phyloP scores from a whole-genome alignment of 2,888 invertebrate species.

The Stenichneumon culpator region DNA sequence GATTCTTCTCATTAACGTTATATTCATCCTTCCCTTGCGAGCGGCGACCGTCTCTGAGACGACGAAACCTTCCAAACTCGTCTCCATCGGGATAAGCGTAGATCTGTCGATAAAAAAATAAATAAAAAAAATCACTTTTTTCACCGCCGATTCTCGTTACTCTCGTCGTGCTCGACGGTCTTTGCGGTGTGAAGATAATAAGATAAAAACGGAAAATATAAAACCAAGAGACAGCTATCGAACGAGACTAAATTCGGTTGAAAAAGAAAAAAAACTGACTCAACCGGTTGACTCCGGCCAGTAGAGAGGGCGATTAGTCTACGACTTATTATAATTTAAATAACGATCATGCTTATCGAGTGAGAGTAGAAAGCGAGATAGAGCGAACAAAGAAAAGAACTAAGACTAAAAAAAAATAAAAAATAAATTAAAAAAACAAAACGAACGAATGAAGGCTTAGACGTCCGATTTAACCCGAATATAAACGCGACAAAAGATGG shows the following conservation, averaged over 20 bases:
- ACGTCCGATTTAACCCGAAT: neutral
- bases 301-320: constrained; percentile 57
- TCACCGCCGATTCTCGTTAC: constrained; percentile 22
- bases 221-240: neutral
- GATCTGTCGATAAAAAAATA: neutral
- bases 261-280: constrained; percentile 9
- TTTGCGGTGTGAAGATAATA: neutral
- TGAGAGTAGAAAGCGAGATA: constrained; percentile 32
- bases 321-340: constrained; percentile 21
- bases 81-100: neutral
- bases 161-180: constrained; percentile 30
- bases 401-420: constrained; percentile 20
- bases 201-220: neutral
- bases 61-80: constrained; percentile 38
- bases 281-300: constrained; percentile 71
- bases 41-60: neutral
- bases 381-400: constrained; percentile 5
- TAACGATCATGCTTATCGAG: constrained; percentile 20
- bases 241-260: constrained; percentile 1
- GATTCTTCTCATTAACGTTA: constrained; percentile 63
- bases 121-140: neutral
- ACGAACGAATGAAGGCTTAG: neutral
- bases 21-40: constrained; percentile 40
- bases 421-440: constrained; percentile 23
- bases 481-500: neutral